Conservation (phyloP, 2,797 vertebrate species). For the Gymnodraco acuticeps region DNA sequence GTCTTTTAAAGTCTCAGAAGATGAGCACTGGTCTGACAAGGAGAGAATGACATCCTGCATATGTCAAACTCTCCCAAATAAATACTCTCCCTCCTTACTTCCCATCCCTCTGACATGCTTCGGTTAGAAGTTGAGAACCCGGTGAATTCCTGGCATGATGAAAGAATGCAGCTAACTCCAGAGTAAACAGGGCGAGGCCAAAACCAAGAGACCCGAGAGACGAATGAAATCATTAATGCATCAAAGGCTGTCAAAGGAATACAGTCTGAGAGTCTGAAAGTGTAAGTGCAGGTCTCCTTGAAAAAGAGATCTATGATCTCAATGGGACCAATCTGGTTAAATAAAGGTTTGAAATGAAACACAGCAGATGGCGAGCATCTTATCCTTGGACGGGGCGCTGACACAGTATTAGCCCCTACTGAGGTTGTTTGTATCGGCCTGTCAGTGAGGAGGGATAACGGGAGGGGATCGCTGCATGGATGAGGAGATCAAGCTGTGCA, state of each 20-base stretch:
- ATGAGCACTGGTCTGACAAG: conserved; percentile 36
- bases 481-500: conserved; percentile 62
- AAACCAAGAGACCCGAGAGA: conserved; percentile 63
- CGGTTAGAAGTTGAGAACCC: conserved; percentile 57
- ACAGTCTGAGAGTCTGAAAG: conserved; percentile 55
- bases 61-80: conserved; percentile 49
- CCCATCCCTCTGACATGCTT: conserved; percentile 44
- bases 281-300: no score
- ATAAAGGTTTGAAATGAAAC: no score
- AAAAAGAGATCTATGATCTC: no score
- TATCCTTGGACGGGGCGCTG: conserved; percentile 60
- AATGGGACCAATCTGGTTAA: no score
- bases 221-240: conserved; percentile 71
- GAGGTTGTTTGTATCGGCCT: conserved; percentile 69
- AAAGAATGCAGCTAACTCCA: conserved; percentile 68
- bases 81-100: conserved; percentile 29
- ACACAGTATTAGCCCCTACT: conserved; percentile 63
- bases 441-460: conserved; percentile 68
- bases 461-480: conserved; percentile 59
- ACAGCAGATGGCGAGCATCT: conserved; percentile 70
- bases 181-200: conserved; percentile 64
- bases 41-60: conserved; percentile 46
- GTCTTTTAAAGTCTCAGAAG: conserved; percentile 35
- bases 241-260: conserved; percentile 74
- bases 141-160: conserved; percentile 73